Evolutionary conservation across 2,888 invertebrate species (phyloP).

Genomic region (Spicauda simplicius): DNA sequence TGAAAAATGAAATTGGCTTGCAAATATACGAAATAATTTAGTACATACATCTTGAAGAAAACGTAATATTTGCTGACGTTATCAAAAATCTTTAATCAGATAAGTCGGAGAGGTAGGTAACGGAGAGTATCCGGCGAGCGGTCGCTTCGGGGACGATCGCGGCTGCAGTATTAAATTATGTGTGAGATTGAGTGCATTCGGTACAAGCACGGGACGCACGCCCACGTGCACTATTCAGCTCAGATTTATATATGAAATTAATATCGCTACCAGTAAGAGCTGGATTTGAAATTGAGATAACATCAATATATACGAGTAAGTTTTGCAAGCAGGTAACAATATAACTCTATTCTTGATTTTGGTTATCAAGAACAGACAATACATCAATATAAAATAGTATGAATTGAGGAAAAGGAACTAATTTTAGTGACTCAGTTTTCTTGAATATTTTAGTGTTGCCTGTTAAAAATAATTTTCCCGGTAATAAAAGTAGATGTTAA

Average conservation of each 20-base stretch:
- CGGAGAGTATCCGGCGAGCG: slow-evolving; percentile 26
- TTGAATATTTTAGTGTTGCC: background rate
- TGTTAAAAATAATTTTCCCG: no score
- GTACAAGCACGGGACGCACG: slow-evolving; percentile 18
- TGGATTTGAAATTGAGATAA: no score
- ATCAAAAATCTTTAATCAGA: slow-evolving; percentile 26
- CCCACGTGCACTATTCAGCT: background rate
- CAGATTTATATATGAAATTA: background rate
- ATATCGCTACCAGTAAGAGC: background rate
- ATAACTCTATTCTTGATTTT: no score
- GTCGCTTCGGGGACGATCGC: slow-evolving; percentile 50
- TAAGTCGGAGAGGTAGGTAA: slow-evolving; percentile 3
- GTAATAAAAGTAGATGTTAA: no score
- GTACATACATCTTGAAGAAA: background rate
- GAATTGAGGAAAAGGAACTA: background rate
- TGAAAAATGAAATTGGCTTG: no score
- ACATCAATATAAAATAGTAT: no score
- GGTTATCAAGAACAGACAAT: no score
- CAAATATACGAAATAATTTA: no score
- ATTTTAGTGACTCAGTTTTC: no score
- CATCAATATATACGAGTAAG: no score
- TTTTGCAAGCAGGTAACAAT: no score
- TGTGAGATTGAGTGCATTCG: slow-evolving; percentile 69
- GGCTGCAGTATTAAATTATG: slow-evolving; percentile 76
- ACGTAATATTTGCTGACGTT: slow-evolving; percentile 22